phyloP scores from a whole-genome alignment of 1,140 invertebrate genomes.

The Cydia strobilella region DNA sequence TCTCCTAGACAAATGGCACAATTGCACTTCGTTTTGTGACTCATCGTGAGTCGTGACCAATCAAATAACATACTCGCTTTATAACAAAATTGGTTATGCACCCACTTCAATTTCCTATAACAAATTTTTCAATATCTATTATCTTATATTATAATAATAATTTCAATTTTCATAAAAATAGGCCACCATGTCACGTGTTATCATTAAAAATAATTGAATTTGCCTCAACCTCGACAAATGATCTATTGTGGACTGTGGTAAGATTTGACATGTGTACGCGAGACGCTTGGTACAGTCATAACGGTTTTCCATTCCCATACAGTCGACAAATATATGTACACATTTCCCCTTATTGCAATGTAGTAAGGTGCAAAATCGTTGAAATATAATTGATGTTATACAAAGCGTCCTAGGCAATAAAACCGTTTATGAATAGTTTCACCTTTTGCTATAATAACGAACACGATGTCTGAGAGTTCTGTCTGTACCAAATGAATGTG shows the following conservation, averaged over 20 bases:
- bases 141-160: no score
- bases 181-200: neutral
- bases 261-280: constrained; percentile 21
- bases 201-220: neutral
- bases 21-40: neutral
- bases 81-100: no score
- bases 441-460: neutral
- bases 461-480: constrained; percentile 14
- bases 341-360: neutral
- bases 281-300: neutral
- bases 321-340: neutral
- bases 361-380: neutral
- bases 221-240: neutral
- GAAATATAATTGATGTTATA: neutral
- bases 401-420: constrained; percentile 13
- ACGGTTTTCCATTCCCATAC: constrained; percentile 4
- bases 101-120: neutral
- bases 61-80: neutral
- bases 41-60: neutral
- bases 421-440: constrained; percentile 31
- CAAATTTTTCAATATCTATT: no score
- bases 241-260: constrained; percentile 25
- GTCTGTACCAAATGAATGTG: neutral
- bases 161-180: neutral
- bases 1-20: neutral